phyloP scores from a whole-genome alignment of 1,140 invertebrate genomes.

The Rhagoletis zephyria region DNA sequence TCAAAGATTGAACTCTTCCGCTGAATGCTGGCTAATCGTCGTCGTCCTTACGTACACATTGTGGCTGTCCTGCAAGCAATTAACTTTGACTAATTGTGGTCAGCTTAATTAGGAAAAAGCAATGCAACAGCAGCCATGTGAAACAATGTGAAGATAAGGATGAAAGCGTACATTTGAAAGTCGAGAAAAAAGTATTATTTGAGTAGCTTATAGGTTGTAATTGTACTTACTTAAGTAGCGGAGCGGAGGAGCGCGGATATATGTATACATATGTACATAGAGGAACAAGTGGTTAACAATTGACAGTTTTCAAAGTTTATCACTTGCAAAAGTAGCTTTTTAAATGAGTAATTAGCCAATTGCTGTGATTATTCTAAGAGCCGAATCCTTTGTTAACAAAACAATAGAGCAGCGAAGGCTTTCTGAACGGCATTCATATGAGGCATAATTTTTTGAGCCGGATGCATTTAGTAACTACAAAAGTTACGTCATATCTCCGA shows the following conservation, averaged over 20 bases:
- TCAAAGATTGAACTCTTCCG: not conserved
- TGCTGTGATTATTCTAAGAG: not conserved
- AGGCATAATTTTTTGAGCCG: too few species aligned
- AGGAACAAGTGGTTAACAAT: not conserved
- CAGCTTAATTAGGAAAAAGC: constrained; percentile 43
- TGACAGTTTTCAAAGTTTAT: constrained; percentile 26
- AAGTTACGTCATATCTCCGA: too few species aligned
- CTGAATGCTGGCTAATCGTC: not conserved
- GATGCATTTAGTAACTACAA: too few species aligned
- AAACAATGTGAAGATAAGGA: constrained; percentile 15
- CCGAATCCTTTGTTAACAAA: not conserved
- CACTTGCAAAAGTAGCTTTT: constrained; percentile 12
- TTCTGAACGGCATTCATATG: too few species aligned
- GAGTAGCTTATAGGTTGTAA: not conserved
- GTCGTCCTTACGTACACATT: not conserved
- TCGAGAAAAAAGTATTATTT: not conserved
- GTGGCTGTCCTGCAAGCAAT: constrained; percentile 25
- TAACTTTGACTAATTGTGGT: constrained; percentile 46
- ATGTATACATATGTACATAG: too few species aligned
- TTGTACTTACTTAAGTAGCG: too few species aligned
- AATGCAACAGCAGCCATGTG: not conserved
- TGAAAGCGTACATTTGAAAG: not conserved
- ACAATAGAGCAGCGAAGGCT: not conserved
- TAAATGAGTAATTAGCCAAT: constrained; percentile 29
- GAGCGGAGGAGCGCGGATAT: not conserved